phyloP scores from a whole-genome alignment of 2,797 vertebrate species.

The Petrocephalus schoutedeni region DNA sequence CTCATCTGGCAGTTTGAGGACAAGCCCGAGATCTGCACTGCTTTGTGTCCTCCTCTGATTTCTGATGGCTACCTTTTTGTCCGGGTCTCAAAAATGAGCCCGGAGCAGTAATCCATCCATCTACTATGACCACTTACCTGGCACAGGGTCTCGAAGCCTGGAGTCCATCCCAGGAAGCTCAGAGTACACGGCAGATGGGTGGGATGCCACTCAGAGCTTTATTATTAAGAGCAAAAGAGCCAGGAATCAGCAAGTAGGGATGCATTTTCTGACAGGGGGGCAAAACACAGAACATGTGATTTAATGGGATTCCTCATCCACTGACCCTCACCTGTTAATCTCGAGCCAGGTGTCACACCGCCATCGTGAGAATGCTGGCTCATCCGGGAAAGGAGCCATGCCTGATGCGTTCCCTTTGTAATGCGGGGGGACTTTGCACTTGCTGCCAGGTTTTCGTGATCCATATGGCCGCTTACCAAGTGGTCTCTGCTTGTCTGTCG shows the following conservation, averaged over 20 bases:
- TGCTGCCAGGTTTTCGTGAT: background rate
- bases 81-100: background rate
- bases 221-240: background rate
- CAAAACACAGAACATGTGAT: background rate
- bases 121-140: background rate
- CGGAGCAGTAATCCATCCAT: background rate
- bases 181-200: background rate
- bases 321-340: background rate
- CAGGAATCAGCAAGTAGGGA: background rate
- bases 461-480: background rate
- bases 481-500: background rate
- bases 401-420: background rate
- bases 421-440: background rate
- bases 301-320: background rate
- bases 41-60: background rate
- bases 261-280: background rate
- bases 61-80: background rate
- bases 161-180: background rate
- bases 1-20: background rate
- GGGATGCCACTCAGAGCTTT: background rate
- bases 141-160: background rate
- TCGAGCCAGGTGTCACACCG: background rate
- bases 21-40: background rate
- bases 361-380: background rate
- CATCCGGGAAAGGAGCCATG: background rate